Evolutionary conservation across 2,113 vertebrate species (phyloP).

Genomic region (Microcebus lehilahytsara): DNA sequence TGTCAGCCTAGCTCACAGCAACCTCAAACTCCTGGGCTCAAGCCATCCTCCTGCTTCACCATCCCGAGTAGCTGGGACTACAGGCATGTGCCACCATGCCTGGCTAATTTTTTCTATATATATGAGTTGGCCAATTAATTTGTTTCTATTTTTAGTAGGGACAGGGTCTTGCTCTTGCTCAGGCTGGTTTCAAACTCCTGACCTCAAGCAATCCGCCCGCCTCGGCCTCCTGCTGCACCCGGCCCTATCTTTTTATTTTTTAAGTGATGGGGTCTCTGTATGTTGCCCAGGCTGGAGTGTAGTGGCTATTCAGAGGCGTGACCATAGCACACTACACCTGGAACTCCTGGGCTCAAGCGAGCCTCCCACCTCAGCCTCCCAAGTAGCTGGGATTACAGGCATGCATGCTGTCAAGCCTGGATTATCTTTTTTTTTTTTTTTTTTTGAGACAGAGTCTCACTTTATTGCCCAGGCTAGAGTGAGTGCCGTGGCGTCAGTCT

Average conservation of each 20-base stretch:
- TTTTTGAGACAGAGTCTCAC: too few relatives aligned
- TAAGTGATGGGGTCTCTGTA: neutral
- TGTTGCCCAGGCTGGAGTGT: neutral
- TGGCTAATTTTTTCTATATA: too few relatives aligned
- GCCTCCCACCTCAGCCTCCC: neutral
- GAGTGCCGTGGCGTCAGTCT: too few relatives aligned
- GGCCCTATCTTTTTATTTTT: neutral
- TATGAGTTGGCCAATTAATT: too few relatives aligned
- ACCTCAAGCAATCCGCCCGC: too few relatives aligned
- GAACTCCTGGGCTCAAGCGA: neutral
- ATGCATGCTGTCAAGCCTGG: neutral
- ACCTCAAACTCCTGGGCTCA: neutral
- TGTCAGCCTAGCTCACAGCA: neutral
- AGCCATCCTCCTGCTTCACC: neutral
- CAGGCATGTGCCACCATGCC: neutral
- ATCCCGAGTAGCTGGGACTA: neutral
- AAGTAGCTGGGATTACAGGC: neutral
- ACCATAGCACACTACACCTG: neutral
- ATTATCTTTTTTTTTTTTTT: too few relatives aligned
- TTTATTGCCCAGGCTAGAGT: too few relatives aligned
- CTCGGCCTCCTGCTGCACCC: too few relatives aligned
- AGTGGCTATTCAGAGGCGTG: neutral
- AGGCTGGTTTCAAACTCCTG: too few relatives aligned
- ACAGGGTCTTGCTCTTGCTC: too few relatives aligned
- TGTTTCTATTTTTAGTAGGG: too few relatives aligned